phyloP scores from a whole-genome alignment of 2,888 invertebrate genomes.

The Agrotis exclamationis region DNA sequence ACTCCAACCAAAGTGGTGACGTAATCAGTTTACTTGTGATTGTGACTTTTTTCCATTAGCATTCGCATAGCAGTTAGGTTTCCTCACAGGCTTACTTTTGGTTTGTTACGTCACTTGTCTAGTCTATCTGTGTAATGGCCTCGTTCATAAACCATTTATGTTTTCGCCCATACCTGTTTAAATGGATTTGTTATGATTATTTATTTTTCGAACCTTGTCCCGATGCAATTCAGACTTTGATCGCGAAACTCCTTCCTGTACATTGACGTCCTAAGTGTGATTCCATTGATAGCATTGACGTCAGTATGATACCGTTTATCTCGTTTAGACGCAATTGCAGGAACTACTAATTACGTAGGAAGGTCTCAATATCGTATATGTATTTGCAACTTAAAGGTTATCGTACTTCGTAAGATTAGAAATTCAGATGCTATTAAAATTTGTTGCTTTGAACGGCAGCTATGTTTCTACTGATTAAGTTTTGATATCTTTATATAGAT shows the following conservation, averaged over 20 bases:
- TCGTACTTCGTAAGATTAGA: constrained; percentile 52
- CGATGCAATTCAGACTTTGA: constrained; percentile 31
- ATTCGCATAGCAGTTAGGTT: constrained; percentile 41
- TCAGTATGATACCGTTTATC: constrained; percentile 69
- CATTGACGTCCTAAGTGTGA: constrained; percentile 59
- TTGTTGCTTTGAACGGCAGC: constrained; percentile 27
- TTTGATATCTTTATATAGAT: constrained; percentile 1
- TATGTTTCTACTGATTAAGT: constrained; percentile 29
- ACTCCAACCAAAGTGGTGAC: constrained; percentile 30
- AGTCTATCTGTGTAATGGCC: constrained; percentile 39
- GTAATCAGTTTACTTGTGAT: constrained; percentile 41
- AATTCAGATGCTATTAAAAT: constrained; percentile 42
- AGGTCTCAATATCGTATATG: constrained; percentile 56
- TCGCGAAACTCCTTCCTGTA: constrained; percentile 38
- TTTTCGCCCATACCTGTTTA: constrained; percentile 26
- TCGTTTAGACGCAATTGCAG: constrained; percentile 67
- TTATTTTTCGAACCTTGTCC: constrained; percentile 40
- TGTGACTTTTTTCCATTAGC: constrained; percentile 40
- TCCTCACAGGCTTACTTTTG: constrained; percentile 50
- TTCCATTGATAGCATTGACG: constrained; percentile 73
- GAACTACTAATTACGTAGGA: constrained; percentile 64
- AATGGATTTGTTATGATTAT: constrained; percentile 29
- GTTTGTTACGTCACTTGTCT: constrained; percentile 53
- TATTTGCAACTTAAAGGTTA: constrained; percentile 65
- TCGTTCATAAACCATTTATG: constrained; percentile 50